phyloP scores from a whole-genome alignment of 2,113 vertebrate species.

The Bombycilla garrulus region DNA sequence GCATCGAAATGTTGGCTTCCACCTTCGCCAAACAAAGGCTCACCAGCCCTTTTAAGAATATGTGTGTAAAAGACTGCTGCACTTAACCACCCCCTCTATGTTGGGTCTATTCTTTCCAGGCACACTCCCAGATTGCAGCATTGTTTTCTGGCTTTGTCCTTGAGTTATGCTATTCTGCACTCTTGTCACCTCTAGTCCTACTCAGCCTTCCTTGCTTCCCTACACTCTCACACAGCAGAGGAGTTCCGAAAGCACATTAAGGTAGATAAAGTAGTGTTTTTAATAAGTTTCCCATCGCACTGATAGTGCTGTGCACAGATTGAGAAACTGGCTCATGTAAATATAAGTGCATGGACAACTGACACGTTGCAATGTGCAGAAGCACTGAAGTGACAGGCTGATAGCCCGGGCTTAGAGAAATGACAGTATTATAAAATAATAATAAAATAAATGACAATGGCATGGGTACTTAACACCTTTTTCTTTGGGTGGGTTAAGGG shows the following conservation, averaged over 20 bases:
- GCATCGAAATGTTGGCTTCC: not conserved
- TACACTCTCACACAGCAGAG: not conserved
- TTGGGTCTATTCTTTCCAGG: not conserved
- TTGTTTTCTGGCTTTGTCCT: not conserved
- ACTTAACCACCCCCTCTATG: not conserved
- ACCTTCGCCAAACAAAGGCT: not conserved
- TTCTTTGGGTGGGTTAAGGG: rapidly evolving
- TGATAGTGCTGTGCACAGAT: not conserved
- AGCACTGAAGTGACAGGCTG: not conserved
- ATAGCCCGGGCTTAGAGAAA: not conserved
- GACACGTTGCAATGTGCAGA: not conserved
- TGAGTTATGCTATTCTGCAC: not conserved
- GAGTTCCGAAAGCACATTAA: not conserved
- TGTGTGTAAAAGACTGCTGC: not conserved
- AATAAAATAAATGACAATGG: not conserved
- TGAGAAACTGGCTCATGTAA: not conserved
- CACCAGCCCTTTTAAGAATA: not conserved
- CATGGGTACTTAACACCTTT: not conserved
- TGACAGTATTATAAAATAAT: not conserved
- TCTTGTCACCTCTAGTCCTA: not conserved
- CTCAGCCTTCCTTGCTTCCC: rapidly evolving
- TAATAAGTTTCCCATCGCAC: not conserved
- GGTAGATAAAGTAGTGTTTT: not conserved
- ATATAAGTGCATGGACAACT: not conserved
- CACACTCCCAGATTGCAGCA: not conserved